These are phyloP conservation scores for Megaceryle torquata DNA, from an alignment of 2,113 vertebrate genomes.

Conservation along the genomic window DNA sequence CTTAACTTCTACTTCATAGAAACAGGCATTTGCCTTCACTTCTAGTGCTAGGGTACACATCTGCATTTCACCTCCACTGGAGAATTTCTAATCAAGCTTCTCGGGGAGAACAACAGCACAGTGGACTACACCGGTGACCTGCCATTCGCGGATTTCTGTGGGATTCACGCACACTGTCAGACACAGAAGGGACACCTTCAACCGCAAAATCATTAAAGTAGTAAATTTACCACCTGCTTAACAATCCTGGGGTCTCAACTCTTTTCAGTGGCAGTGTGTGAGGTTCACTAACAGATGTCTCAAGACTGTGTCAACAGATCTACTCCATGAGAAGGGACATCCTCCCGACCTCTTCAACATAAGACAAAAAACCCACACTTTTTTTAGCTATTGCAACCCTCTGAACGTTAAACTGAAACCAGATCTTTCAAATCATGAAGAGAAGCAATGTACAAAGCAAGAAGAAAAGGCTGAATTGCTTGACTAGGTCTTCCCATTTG, in stretches of 20 bases:
- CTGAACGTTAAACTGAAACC: background rate
- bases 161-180: background rate
- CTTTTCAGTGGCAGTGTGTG: background rate
- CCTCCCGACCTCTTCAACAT: background rate
- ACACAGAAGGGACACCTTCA: background rate
- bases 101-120: background rate
- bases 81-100: background rate
- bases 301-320: background rate
- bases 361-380: background rate
- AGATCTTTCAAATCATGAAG: background rate
- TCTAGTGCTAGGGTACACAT: background rate
- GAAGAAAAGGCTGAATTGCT: background rate
- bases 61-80: background rate
- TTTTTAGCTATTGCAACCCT: background rate
- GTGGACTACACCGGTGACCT: background rate
- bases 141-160: background rate
- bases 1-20: background rate
- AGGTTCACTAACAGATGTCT: background rate
- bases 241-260: background rate
- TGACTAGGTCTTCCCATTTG: background rate
- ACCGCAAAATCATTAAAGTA: background rate
- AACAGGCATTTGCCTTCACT: background rate
- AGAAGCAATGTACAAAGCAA: background rate
- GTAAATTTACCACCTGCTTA: background rate
- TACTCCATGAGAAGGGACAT: rapidly evolving